These are phyloP conservation scores for Nemotelus pantherinus DNA, from an alignment of 2,888 invertebrate species.

Conservation along the genomic window DNA sequence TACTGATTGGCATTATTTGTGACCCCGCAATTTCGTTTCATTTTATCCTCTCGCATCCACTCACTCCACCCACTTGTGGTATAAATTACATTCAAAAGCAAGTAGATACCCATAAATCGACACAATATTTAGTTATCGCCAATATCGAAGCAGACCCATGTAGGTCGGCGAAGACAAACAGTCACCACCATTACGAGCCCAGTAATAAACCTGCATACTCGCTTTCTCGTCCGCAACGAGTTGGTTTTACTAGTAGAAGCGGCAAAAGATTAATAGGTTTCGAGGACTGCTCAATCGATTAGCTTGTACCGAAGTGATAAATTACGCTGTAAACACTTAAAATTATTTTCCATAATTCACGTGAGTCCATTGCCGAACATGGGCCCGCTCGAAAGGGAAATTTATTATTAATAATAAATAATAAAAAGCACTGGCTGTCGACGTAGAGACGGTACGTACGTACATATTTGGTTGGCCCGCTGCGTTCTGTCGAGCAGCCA, in stretches of 20 bases:
- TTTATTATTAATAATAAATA: conserved; percentile 37
- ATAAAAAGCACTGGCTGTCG: too few relatives aligned
- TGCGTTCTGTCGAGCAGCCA: not conserved
- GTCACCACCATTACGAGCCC: not conserved
- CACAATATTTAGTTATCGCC: too few relatives aligned
- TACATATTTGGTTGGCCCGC: not conserved
- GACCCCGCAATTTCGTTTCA: too few relatives aligned
- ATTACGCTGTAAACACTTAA: conserved; percentile 43
- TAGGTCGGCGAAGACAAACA: conserved; percentile 32
- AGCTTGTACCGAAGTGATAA: conserved; percentile 38
- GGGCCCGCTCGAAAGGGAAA: conserved; percentile 21
- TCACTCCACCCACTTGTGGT: too few relatives aligned
- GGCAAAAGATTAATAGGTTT: conserved; percentile 27
- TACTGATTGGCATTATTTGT: too few relatives aligned
- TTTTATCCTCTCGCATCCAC: too few relatives aligned
- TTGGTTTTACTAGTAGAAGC: not conserved
- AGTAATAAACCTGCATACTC: not conserved
- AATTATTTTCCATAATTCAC: conserved; percentile 44
- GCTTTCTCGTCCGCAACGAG: not conserved
- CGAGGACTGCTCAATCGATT: conserved; percentile 39
- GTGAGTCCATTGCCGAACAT: conserved; percentile 24
- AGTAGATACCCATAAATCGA: too few relatives aligned
- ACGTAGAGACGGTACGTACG: too few relatives aligned
- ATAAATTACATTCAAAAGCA: too few relatives aligned
- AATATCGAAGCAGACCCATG: too few relatives aligned